A percentile compares a stretch with the other conserved stretches of the same genome.
Evolutionary conservation across 2,797 vertebrate species (phyloP).

Genomic region (Neomorphus geoffroyi): DNA sequence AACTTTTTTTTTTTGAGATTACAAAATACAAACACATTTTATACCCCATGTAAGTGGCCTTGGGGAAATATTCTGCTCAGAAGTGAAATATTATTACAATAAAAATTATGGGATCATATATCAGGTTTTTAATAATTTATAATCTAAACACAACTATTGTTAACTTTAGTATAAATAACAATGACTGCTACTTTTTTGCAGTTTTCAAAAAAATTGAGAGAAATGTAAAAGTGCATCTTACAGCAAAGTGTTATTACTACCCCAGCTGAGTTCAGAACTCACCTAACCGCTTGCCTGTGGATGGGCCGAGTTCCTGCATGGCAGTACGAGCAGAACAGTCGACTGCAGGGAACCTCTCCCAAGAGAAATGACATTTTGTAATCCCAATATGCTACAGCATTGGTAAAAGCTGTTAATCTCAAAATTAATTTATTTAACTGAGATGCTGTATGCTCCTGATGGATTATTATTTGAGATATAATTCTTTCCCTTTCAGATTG

Average conservation of each 20-base stretch:
- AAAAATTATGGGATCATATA: neutral
- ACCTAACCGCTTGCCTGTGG: neutral
- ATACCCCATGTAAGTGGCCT: accelerated
- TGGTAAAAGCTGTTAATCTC: neutral
- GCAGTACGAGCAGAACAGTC: neutral
- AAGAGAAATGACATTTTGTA: neutral
- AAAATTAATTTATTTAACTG: neutral
- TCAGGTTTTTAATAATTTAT: neutral
- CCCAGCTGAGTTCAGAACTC: neutral
- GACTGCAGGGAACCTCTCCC: neutral
- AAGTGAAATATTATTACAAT: neutral
- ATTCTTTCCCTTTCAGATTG: neutral
- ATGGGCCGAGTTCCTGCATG: accelerated
- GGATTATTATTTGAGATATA: neutral
- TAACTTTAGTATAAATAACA: neutral
- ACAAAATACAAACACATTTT: neutral
- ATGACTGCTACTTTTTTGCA: neutral
- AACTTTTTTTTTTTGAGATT: neutral
- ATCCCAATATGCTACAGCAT: neutral
- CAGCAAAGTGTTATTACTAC: neutral
- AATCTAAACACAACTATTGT: neutral
- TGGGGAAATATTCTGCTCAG: neutral
- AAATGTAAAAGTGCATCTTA: neutral
- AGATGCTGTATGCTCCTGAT: neutral
- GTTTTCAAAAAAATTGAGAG: neutral